Percentiles rank a stretch among this genome's conserved stretches.
These are phyloP conservation scores for Sciaenops ocellatus DNA, from an alignment of 2,797 vertebrate genomes.

Conservation along the genomic window DNA sequence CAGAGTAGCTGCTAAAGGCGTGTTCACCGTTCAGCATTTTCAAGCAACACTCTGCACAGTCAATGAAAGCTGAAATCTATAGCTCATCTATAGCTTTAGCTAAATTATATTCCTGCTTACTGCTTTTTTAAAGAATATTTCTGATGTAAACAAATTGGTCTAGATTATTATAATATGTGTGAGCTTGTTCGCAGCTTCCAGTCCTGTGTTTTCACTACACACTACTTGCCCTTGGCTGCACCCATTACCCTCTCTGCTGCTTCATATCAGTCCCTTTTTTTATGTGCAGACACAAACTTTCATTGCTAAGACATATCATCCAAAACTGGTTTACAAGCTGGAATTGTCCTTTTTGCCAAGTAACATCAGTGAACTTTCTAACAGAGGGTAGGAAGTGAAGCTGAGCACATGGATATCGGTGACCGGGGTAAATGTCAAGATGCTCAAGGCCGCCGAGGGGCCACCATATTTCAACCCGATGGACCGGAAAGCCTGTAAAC, in stretches of 20 bases:
- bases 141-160: background rate
- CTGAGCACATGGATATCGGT: constrained; percentile 40
- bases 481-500: constrained; percentile 54
- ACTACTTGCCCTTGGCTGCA: constrained; percentile 33
- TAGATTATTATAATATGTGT: background rate
- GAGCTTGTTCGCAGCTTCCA: background rate
- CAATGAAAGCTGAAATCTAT: background rate
- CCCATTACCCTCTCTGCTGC: constrained; percentile 13
- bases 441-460: constrained; percentile 36
- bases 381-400: constrained; percentile 48
- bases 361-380: constrained; percentile 59
- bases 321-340: constrained; percentile 47
- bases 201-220: constrained; percentile 1
- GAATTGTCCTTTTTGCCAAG: constrained; percentile 32
- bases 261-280: constrained; percentile 51
- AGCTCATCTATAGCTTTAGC: background rate
- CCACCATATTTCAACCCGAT: constrained; percentile 44
- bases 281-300: constrained; percentile 46
- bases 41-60: too few species aligned
- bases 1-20: too few species aligned
- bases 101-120: background rate
- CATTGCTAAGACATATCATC: constrained; percentile 49
- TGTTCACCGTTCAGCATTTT: too few species aligned
- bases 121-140: background rate
- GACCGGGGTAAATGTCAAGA: constrained; percentile 49